A percentile compares a stretch with the other conserved stretches of the same genome.
These are phyloP conservation scores for Heterohyrax brucei DNA, from an alignment of 2,797 vertebrate genomes.

Conservation along the genomic window DNA sequence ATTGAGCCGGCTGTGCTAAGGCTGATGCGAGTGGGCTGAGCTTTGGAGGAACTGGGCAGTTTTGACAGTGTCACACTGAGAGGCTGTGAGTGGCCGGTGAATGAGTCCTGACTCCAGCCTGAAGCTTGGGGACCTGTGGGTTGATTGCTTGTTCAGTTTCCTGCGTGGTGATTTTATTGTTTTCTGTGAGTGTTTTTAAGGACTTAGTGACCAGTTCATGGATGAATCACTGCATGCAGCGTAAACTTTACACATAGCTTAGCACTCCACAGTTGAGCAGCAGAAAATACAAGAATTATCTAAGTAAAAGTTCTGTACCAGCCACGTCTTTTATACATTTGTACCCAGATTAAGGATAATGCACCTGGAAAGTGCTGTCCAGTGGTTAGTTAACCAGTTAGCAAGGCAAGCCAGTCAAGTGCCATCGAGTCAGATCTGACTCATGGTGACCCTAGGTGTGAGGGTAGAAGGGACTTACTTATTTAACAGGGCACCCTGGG, in stretches of 20 bases:
- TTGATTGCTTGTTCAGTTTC: background rate
- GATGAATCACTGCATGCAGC: background rate
- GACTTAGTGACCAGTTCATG: background rate
- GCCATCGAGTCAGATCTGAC: too few species aligned
- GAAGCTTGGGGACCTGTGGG: background rate
- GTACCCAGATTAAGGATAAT: background rate
- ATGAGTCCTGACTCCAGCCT: background rate
- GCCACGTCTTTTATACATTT: background rate
- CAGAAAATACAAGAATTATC: background rate
- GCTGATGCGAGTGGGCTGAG: background rate
- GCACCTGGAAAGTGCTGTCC: background rate
- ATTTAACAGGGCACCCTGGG: background rate
- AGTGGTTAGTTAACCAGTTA: background rate
- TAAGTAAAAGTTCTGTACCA: background rate
- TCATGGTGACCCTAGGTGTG: too few species aligned
- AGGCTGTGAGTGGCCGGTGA: background rate
- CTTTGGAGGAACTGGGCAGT: accelerated
- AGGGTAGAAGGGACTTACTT: background rate
- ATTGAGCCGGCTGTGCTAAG: accelerated
- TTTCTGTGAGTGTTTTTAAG: conserved; percentile 43
- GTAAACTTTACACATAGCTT: background rate
- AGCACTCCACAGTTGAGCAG: background rate
- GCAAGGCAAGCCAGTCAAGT: background rate
- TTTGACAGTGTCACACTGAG: background rate
- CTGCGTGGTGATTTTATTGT: background rate